Conservation (phyloP, 92 coral and sea anemone species). For the Diadumene lineata region DNA sequence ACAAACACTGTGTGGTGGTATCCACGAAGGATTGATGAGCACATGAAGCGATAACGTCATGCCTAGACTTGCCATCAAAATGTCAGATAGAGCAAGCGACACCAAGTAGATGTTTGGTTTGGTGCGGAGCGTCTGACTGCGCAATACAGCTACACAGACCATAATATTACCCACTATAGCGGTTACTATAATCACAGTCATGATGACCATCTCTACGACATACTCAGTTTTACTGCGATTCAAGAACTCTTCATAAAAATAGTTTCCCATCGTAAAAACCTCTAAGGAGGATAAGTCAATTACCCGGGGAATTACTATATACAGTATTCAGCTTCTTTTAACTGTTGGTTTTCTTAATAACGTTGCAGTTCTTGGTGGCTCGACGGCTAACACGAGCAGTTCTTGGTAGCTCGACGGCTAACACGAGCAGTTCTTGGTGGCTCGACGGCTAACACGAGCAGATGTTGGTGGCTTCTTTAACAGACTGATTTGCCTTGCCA, state of each 20-base stretch:
- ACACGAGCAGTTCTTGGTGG: too few species aligned
- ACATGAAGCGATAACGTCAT: constrained; percentile 69
- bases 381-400: too few species aligned
- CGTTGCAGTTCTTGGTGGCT: too few species aligned
- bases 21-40: constrained; percentile 69
- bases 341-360: too few species aligned
- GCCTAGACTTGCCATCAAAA: constrained; percentile 68
- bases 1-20: constrained; percentile 48
- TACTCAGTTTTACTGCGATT: constrained; percentile 41
- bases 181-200: constrained; percentile 47
- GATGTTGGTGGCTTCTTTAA: too few species aligned
- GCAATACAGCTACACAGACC: constrained; percentile 85
- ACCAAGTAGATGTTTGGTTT: constrained; percentile 75
- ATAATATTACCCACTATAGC: constrained; percentile 69
- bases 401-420: too few species aligned
- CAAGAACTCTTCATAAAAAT: constrained; percentile 26
- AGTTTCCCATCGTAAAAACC: constrained; percentile 4
- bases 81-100: constrained; percentile 75
- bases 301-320: too few species aligned
- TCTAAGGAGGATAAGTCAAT: background rate
- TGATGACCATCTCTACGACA: constrained; percentile 54
- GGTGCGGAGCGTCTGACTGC: constrained; percentile 70
- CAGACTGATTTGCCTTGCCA: too few species aligned
- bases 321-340: too few species aligned
- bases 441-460: too few species aligned